Evolutionary conservation across 2,888 invertebrate genomes (phyloP), one percentile per base, ranked within the genome.

Genomic region (Tetropium fuscum): DNA sequence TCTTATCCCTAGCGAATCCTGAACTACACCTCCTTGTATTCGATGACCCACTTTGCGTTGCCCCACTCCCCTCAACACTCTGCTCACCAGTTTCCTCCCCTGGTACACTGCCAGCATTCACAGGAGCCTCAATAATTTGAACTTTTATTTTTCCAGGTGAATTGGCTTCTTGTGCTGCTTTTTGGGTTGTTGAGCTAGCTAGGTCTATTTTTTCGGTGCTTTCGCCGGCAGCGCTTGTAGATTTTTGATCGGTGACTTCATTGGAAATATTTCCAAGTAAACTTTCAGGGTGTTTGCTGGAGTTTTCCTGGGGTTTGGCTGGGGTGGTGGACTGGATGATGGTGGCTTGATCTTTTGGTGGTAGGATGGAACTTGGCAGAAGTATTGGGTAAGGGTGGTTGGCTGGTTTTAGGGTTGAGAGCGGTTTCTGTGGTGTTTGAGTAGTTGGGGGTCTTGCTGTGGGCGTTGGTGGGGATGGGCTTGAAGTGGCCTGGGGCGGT

Each of bases 401-500:
- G 18, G 41, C 13, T 15, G 60, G 44, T 56, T 58, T 56, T 8
- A 43, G 1, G 13, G 53, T 49, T 22, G 34, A 30, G 84, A 86
- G 53, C 1, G 45, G 47, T 36, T 43, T 58, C 36, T 58, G 41
- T 1, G 60, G 13, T 10, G 20, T 15, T 0, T 48, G 15, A 5
- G 55, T 51, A 18, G 41, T 47, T 0, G 55, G 36, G 15, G 58
- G 45, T 19, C 34, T 43, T 56, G 57, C 47, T 44, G 58, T 30
- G 11, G 63, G 43, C 58, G 47, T 10, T 3, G 34, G 56, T 22
- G 36, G 30, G 3, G 54, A n/a, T 22, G 34, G 36, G 20, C 51
- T 41, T 22, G 54, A 32, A 7, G 65, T 68, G 54, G 64, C 69
- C 3, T 74, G 71, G 64, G 70, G 53, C 18, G 90, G 90, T 81